Percentiles rank a stretch among this genome's conserved stretches.
These are phyloP conservation scores for Sebastolobus altivelis DNA, from an alignment of 2,797 vertebrate genomes.

Conservation along the genomic window DNA sequence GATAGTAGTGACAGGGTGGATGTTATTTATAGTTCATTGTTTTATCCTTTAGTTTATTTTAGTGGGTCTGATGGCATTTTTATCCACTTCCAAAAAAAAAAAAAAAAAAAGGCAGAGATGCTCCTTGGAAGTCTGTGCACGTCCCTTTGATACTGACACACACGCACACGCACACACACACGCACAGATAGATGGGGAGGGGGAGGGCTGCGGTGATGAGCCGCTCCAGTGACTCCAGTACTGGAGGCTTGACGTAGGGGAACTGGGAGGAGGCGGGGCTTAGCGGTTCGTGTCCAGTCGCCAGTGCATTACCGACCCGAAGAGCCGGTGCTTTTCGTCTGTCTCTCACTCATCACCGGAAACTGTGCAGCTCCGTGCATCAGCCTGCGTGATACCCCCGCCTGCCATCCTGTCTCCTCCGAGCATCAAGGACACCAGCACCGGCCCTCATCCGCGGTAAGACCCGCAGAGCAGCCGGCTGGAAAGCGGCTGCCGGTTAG, in stretches of 20 bases:
- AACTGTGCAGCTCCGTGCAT: conserved; percentile 13
- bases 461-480: conserved; percentile 40
- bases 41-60: background rate
- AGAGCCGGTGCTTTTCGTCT: conserved; percentile 43
- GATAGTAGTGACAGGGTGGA: no score
- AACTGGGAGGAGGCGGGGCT: conserved; percentile 64
- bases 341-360: conserved; percentile 62
- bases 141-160: conserved; percentile 16
- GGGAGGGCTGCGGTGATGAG: conserved; percentile 41
- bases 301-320: conserved; percentile 22
- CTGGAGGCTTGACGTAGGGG: conserved; percentile 52
- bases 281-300: conserved; percentile 30
- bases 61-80: background rate
- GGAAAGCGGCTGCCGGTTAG: conserved; percentile 14
- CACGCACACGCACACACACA: background rate
- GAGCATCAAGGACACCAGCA: conserved; percentile 43
- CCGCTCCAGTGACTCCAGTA: conserved; percentile 58
- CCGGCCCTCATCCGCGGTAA: conserved; percentile 71
- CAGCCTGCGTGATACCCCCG: no score
- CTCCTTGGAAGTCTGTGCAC: conserved; percentile 45
- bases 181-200: background rate
- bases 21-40: no score
- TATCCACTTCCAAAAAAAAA: background rate
- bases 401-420: conserved; percentile 44
- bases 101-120: background rate